A percentile compares a stretch with the other conserved stretches of the same genome.
Evolutionary conservation across 2,113 vertebrate genomes (phyloP).

Genomic region (Cricetomys ansorgei): DNA sequence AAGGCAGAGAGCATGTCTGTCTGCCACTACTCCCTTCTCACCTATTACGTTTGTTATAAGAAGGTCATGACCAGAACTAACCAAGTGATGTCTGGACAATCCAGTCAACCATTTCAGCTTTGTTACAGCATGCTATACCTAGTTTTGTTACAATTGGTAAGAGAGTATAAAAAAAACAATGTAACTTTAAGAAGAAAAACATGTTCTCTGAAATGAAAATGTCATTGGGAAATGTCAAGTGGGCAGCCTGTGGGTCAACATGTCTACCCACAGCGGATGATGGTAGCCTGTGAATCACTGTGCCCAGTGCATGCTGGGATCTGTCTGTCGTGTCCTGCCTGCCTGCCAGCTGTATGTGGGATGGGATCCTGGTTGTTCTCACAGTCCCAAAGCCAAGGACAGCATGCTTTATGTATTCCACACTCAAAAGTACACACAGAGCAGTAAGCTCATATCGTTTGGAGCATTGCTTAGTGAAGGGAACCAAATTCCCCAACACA

Average conservation of each 20-base stretch:
- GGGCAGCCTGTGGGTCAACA: background rate
- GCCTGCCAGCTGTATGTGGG: background rate
- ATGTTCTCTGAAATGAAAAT: background rate
- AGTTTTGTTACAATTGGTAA: background rate
- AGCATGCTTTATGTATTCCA: rapidly evolving
- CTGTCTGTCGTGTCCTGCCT: background rate
- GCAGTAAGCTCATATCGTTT: rapidly evolving
- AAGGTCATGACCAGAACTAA: rapidly evolving
- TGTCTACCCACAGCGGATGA: background rate
- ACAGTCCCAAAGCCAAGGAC: background rate
- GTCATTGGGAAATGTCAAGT: background rate
- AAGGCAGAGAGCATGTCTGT: background rate
- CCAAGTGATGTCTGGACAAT: background rate
- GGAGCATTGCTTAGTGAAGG: background rate
- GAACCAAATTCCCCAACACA: background rate
- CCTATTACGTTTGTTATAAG: no score
- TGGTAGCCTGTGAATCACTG: rapidly evolving
- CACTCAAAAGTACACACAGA: rapidly evolving
- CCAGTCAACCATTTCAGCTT: rapidly evolving
- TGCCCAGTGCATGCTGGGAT: rapidly evolving
- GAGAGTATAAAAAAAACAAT: background rate
- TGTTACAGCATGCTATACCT: rapidly evolving
- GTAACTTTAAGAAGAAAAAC: background rate
- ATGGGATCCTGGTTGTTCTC: background rate
- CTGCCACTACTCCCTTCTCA: background rate